Conservation (phyloP, 1,140 invertebrate species). For the Mactra quadrangularis region DNA sequence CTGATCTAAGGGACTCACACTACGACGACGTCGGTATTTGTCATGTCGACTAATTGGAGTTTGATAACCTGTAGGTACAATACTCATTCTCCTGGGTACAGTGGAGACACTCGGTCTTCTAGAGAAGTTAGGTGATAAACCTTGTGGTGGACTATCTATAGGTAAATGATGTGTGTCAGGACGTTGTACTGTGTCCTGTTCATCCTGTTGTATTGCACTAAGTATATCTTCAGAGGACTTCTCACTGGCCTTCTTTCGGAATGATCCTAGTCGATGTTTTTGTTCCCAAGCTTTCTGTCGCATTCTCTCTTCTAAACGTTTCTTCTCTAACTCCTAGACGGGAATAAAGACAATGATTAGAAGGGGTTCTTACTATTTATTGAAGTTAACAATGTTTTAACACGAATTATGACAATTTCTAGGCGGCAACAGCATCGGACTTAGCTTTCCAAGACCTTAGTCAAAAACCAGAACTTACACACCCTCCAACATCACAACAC, state of each 20-base stretch:
- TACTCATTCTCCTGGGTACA: constrained; percentile 60
- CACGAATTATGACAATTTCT: no score
- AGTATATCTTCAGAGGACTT: constrained; percentile 67
- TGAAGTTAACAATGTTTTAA: no score
- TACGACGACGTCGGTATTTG: constrained; percentile 67
- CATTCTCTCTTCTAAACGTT: constrained; percentile 77
- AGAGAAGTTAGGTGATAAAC: constrained; percentile 58
- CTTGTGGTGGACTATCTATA: constrained; percentile 56
- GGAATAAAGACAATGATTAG: no score
- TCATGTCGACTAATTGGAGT: constrained; percentile 59
- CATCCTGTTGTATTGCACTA: constrained; percentile 30
- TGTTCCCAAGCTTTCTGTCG: constrained; percentile 81
- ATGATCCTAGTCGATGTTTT: constrained; percentile 78
- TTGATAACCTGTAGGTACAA: constrained; percentile 49
- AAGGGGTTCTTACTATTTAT: no score
- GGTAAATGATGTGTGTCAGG: constrained; percentile 34
- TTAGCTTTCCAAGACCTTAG: no score
- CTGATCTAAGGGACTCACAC: constrained; percentile 72
- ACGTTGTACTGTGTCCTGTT: constrained; percentile 6
- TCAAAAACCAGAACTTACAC: no score
- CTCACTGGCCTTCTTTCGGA: constrained; percentile 74
- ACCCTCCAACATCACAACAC: no score
- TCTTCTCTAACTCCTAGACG: constrained; percentile 79
- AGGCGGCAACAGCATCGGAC: no score
- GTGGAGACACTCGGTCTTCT: constrained; percentile 65